Percentiles rank a stretch among this genome's conserved stretches.
Conservation (phyloP, 1,140 invertebrate genomes). For the Muscidifurax raptorellus region DNA sequence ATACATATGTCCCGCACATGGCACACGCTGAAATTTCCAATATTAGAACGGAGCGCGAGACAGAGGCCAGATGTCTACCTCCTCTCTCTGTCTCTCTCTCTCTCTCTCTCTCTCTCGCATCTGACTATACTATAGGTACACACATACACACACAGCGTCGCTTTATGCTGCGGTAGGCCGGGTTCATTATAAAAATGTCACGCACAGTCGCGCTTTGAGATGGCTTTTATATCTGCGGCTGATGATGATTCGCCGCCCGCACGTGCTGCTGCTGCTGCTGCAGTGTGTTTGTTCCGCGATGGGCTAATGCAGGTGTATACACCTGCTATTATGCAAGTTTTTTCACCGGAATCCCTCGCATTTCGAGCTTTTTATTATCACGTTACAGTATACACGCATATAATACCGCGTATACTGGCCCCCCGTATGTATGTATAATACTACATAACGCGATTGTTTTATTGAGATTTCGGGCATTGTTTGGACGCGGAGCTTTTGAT, state of each 20-base stretch:
- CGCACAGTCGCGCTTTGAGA: constrained; percentile 60
- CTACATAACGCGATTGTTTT: background rate
- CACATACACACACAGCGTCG: background rate
- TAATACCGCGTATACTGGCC: too few relatives aligned
- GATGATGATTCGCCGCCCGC: background rate
- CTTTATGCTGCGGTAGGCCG: background rate
- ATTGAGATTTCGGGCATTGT: constrained; percentile 1
- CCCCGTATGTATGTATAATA: too few relatives aligned
- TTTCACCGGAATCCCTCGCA: background rate
- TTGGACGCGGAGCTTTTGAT: background rate
- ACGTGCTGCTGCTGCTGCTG: background rate
- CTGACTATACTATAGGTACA: background rate
- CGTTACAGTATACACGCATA: background rate
- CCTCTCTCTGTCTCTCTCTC: constrained; percentile 23
- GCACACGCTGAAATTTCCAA: constrained; percentile 69
- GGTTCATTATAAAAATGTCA: constrained; percentile 72
- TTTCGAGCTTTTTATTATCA: background rate
- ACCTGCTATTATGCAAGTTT: background rate
- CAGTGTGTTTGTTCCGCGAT: background rate
- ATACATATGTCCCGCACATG: constrained; percentile 74
- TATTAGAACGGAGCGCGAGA: constrained; percentile 67
- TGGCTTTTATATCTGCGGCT: background rate
- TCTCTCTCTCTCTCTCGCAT: background rate
- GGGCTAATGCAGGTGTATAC: background rate
- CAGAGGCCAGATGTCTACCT: constrained; percentile 67